Evolutionary conservation across 2,888 invertebrate genomes (phyloP).

Genomic region (Fragum whitleyi): DNA sequence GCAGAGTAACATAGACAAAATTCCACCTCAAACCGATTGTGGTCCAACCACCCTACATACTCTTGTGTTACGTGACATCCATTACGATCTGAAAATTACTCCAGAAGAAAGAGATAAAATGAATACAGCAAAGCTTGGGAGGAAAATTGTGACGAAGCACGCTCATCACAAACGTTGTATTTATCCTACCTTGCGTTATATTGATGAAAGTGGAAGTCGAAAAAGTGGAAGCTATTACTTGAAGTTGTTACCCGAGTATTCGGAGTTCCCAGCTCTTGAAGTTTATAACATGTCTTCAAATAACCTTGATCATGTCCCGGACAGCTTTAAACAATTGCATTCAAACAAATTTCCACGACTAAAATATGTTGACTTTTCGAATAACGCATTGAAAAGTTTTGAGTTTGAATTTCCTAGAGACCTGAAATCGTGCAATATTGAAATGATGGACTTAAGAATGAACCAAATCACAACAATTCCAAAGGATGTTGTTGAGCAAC

Average conservation of each 20-base stretch:
- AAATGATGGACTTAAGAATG: slow-evolving; percentile 49
- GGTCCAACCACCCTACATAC: slow-evolving; percentile 54
- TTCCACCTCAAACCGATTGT: slow-evolving; percentile 60
- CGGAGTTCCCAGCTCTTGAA: slow-evolving; percentile 57
- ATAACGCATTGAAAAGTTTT: slow-evolving; percentile 49
- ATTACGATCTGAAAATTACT: slow-evolving; percentile 53
- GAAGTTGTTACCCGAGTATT: slow-evolving; percentile 57
- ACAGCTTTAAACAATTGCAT: slow-evolving; percentile 42
- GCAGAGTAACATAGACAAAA: slow-evolving; percentile 34
- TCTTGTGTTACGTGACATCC: slow-evolving; percentile 51
- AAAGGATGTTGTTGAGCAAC: slow-evolving; percentile 18
- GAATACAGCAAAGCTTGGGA: slow-evolving; percentile 12
- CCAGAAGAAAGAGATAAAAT: slow-evolving; percentile 49
- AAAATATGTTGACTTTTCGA: slow-evolving; percentile 55
- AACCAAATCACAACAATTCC: slow-evolving; percentile 51
- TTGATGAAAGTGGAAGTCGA: slow-evolving; percentile 63
- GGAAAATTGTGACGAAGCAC: slow-evolving; percentile 8
- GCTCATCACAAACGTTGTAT: slow-evolving; percentile 27
- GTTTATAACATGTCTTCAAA: slow-evolving; percentile 63
- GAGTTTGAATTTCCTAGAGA: slow-evolving; percentile 55
- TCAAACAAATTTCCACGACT: slow-evolving; percentile 56
- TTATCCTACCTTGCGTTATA: slow-evolving; percentile 44
- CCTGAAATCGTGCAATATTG: slow-evolving; percentile 35
- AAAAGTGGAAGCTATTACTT: slow-evolving; percentile 55
- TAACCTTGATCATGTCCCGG: slow-evolving; percentile 55